Base-by-base conservation (phyloP, 2,888 invertebrate species). In the Aphrophora alni region DNA sequence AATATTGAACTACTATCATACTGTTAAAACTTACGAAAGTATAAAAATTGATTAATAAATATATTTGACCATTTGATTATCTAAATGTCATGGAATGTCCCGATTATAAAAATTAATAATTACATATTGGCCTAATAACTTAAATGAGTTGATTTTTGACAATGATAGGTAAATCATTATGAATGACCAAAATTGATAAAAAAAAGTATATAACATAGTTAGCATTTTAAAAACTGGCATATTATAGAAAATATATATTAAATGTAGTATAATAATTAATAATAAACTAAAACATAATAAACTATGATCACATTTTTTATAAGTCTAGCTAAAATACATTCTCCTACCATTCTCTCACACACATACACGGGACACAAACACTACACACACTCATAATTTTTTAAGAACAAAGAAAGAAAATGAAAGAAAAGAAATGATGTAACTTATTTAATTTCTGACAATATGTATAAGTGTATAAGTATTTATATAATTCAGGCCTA, bases 291-390 rank as follows among this genome's bases (percentile, higher is more conserved):
- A 80, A 83, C 75, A 80, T 74, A 83, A 83, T 83, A 83, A 82
- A 75, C 83, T 83, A 83, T 82, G 82, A 83, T 83, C 83, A 83
- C 83, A 83, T 80, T 83, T 83, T 83, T 75, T 69, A 81, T 83
- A 83, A 83, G 82, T 83, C 83, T 83, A 83, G 70, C 78, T 82
- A 80, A 82, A 70, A 80, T 73, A 80, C 78, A 82, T 76, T 81
- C 75, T 44, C 68, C 72, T 59, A 24, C 33, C 74, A 69, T 51
- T 28, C 74, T 68, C 27, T 33, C 68, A 73, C 70, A 33, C 68
- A 73, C 24, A 77, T 38, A 75, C 28, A 71, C 24, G 38, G 59
- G 51, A 44, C 44, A 51, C 33, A 70, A 38, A 25, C 10, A 10
- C 1, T 14, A 17, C 21, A 59, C 59, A 59, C 21, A 21, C 3